Evolutionary conservation across 2,113 vertebrate species (phyloP).

Genomic region (Macquaria australasica): DNA sequence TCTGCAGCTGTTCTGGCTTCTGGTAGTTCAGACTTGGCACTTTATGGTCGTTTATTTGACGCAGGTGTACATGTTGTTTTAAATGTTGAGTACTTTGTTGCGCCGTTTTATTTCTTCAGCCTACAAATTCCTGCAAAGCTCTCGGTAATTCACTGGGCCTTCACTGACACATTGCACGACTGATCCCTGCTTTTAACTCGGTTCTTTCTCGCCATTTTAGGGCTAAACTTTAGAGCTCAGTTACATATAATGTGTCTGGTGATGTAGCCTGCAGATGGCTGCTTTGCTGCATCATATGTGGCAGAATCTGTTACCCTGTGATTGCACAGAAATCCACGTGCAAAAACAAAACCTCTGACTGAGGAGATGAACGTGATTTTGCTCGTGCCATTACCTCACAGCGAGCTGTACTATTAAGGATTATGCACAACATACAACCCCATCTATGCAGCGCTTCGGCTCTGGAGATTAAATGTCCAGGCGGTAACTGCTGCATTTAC

Average conservation of each 20-base stretch:
- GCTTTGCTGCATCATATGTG: background rate
- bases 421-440: slow-evolving; percentile 21
- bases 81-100: background rate
- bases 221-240: background rate
- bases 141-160: background rate
- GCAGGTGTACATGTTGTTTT: background rate
- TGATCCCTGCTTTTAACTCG: background rate
- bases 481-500: slow-evolving; percentile 14
- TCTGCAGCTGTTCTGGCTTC: background rate
- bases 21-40: background rate
- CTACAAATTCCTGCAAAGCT: background rate
- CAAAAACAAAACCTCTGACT: background rate
- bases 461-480: slow-evolving; percentile 10
- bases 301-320: background rate
- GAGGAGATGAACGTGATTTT: background rate
- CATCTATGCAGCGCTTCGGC: background rate
- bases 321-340: background rate
- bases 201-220: background rate
- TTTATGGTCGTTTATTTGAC: background rate
- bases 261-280: background rate
- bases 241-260: background rate
- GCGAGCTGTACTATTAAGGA: background rate
- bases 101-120: background rate
- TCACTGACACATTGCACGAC: background rate
- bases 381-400: background rate